A percentile compares a stretch with the other conserved stretches of the same genome.
Conservation (phyloP, 2,797 vertebrate species). For the Basileuterus tristriatus region DNA sequence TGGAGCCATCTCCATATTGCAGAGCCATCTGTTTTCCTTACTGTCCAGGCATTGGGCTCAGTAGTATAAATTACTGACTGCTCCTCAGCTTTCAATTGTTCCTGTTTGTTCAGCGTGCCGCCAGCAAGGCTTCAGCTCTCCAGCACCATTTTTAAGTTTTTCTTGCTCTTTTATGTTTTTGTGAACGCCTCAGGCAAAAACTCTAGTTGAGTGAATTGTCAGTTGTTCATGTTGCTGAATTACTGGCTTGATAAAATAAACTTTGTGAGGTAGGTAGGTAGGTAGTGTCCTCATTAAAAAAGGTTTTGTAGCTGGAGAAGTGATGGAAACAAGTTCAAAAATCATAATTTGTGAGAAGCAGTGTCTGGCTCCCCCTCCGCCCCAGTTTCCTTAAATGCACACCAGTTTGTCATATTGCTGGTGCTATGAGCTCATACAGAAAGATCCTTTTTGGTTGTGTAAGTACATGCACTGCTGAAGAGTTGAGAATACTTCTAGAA, state of each 20-base stretch:
- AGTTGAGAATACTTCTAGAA: not conserved
- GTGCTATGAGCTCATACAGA: not conserved
- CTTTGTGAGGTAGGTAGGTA: not conserved
- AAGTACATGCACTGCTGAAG: not conserved
- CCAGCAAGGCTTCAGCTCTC: conserved; percentile 31
- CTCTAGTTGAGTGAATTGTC: not conserved
- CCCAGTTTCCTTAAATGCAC: conserved; percentile 37
- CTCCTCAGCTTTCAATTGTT: conserved; percentile 44
- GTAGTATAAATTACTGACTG: conserved; percentile 13
- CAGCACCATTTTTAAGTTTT: not conserved
- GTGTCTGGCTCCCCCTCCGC: not conserved
- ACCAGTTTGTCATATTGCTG: conserved; percentile 14
- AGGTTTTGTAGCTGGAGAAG: not conserved
- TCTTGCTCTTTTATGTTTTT: not conserved
- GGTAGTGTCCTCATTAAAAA: not conserved
- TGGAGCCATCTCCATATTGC: conserved; percentile 53
- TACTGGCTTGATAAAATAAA: not conserved
- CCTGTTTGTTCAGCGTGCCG: conserved; percentile 25
- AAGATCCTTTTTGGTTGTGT: not conserved
- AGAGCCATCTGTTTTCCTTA: conserved; percentile 65
- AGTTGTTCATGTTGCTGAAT: not conserved
- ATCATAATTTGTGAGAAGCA: not conserved
- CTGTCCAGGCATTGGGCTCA: conserved; percentile 48
- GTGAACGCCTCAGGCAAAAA: not conserved
- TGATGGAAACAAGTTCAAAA: not conserved